These are phyloP conservation scores for Tetramorium simillimum DNA, from an alignment of 1,140 invertebrate genomes.

Conservation along the genomic window DNA sequence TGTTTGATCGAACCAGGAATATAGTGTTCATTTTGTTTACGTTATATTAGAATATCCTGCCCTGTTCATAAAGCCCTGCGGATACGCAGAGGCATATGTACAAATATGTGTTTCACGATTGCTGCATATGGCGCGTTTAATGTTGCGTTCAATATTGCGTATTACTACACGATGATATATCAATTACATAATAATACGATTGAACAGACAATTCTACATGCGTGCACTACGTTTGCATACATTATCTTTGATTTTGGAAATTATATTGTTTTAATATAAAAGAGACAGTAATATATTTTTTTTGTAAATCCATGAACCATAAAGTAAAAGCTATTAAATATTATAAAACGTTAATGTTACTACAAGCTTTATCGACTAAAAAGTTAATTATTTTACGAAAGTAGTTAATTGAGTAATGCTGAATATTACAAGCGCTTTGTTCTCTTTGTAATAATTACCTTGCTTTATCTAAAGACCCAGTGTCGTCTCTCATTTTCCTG, in stretches of 20 bases:
- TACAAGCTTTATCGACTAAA: not conserved
- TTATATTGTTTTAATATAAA: not conserved
- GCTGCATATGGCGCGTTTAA: not conserved
- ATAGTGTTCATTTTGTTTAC: not conserved
- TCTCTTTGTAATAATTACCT: not conserved
- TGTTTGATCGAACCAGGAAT: not conserved
- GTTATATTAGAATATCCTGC: conserved; percentile 6
- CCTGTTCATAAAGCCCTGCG: not conserved
- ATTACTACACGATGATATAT: not conserved
- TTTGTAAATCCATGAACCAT: not conserved
- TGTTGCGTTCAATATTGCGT: not conserved
- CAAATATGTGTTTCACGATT: not conserved
- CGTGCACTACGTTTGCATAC: not conserved
- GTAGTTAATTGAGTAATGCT: not conserved
- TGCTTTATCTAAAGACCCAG: not conserved
- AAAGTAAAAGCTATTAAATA: not conserved
- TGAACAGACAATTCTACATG: not conserved
- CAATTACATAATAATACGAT: not conserved
- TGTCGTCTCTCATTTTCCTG: not conserved
- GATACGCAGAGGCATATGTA: not conserved
- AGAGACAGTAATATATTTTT: not conserved
- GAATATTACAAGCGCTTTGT: conserved; percentile 11
- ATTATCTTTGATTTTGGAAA: not conserved
- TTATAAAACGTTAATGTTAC: not conserved
- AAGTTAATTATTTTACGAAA: conserved; percentile 18